Evolutionary conservation across 2,888 invertebrate genomes (phyloP).

Genomic region (Lasiommata megera): DNA sequence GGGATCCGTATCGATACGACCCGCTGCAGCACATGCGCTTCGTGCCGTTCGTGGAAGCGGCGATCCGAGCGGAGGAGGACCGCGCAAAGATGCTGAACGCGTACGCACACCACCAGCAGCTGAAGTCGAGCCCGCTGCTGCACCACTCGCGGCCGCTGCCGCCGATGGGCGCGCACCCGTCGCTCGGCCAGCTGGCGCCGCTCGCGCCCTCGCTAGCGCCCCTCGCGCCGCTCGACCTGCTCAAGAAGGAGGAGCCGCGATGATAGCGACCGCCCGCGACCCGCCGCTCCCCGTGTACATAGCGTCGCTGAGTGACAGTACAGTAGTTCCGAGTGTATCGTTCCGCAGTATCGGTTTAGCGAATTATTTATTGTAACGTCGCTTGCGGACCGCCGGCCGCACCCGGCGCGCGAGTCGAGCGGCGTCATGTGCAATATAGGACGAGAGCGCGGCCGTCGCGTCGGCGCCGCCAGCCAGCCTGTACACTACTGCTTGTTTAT

Average conservation of each 20-base stretch:
- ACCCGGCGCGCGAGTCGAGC: constrained; percentile 49
- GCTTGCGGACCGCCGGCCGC: constrained; percentile 51
- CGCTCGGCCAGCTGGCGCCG: constrained; percentile 71
- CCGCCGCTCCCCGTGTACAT: constrained; percentile 50
- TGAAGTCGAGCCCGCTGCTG: constrained; percentile 71
- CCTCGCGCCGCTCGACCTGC: constrained; percentile 80
- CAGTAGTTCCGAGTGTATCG: constrained; percentile 48
- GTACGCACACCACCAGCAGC: constrained; percentile 83
- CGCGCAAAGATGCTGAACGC: constrained; percentile 88
- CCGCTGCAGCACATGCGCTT: constrained; percentile 86
- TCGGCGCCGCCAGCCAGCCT: constrained; percentile 52
- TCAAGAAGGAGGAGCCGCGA: constrained; percentile 82
- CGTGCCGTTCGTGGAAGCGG: constrained; percentile 90
- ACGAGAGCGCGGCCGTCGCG: constrained; percentile 48
- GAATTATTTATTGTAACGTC: constrained; percentile 75
- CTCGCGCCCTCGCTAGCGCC: constrained; percentile 53
- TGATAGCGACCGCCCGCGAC: constrained; percentile 62
- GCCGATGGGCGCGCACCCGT: constrained; percentile 59
- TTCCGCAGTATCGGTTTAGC: constrained; percentile 72
- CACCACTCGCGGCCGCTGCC: constrained; percentile 70
- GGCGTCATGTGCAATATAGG: constrained; percentile 68
- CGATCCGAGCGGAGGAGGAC: constrained; percentile 89
- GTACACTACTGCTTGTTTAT: constrained; percentile 77
- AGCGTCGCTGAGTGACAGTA: constrained; percentile 54
- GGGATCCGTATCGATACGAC: constrained; percentile 89